These are phyloP conservation scores for Oithona nana DNA, from an alignment of 2,888 invertebrate genomes.

Conservation along the genomic window DNA sequence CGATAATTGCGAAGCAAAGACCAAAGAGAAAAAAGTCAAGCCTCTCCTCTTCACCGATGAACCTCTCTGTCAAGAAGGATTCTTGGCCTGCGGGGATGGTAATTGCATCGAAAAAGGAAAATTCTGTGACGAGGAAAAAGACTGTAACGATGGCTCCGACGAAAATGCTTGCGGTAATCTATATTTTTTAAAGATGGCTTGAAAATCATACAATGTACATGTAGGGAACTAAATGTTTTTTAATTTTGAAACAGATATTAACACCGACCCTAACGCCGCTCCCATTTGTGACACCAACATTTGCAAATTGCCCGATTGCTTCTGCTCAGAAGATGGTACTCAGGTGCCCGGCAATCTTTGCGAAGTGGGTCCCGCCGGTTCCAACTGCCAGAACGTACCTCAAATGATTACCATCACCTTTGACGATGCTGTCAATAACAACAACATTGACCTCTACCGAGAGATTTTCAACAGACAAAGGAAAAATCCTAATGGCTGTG, in stretches of 20 bases:
- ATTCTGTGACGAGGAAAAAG: conserved; percentile 81
- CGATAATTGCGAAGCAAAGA: conserved; percentile 77
- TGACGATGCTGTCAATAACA: conserved; percentile 84
- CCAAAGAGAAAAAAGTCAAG: conserved; percentile 67
- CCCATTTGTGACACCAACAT: conserved; percentile 69
- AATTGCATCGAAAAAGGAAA: conserved; percentile 68
- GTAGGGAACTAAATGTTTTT: not conserved
- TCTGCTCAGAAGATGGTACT: conserved; percentile 82
- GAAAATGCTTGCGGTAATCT: conserved; percentile 71
- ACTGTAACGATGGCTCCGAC: conserved; percentile 67
- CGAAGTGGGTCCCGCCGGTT: conserved; percentile 17
- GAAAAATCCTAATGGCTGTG: conserved; percentile 80
- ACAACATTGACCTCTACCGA: conserved; percentile 80
- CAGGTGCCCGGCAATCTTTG: conserved; percentile 20
- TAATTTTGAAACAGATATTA: conserved; percentile 52
- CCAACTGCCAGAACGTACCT: conserved; percentile 38
- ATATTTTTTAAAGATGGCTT: too few species aligned
- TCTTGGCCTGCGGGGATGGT: conserved; percentile 66
- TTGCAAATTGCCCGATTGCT: conserved; percentile 74
- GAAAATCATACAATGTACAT: not conserved
- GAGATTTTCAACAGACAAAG: conserved; percentile 74
- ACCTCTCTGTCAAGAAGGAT: conserved; percentile 68
- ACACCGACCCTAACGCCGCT: conserved; percentile 79
- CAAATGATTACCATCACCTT: conserved; percentile 89
- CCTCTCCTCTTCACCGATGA: conserved; percentile 73